Base-by-base conservation (phyloP, 2,888 invertebrate species). In the Protonemura montana region DNA sequence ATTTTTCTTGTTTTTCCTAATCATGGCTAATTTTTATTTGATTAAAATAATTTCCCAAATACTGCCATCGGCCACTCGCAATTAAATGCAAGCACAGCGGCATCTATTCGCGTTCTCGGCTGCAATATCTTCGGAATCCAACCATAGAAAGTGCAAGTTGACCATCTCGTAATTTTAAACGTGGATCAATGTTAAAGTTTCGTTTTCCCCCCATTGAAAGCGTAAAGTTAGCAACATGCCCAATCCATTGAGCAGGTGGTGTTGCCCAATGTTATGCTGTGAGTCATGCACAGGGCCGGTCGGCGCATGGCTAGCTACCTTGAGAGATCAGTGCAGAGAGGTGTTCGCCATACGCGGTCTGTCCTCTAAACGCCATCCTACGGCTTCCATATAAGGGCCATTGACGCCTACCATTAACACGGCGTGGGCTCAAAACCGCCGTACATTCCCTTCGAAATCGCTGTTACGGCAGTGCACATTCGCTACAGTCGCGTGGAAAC, bases 351-450 rank as follows among this genome's bases (percentile, higher is more conserved):
- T 59, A 59, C 59, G 59, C 59, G 59, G 59, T 21, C 26, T 78
- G 78, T 78, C 78, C 78, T 78, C 78, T 28, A 78, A 78, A 78
- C 78, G 78, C 27, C 78, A 28, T 78, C 78, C 78, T 28, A 78
- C 78, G 28, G 78, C 78, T 27, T 26, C 78, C 78, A 78, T 78
- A 78, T 78, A 78, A 78, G 78, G 78, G 59, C 59, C 59, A 59
- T 59, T 59, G 59, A 59, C 59, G 59, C 59, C 59, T 59, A 59
- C 59, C 59, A 59, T 59, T 59, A 2, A 21, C 59, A 59, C 59
- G 59, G 21, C 21, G 59, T 59, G 59, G 59, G 59, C 59, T 35
- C 35, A 35, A 35, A 35, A 35, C 35, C 35, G 59, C 59, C 59
- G 59, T 59, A 21, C 59, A 21, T 59, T 59, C 16, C 59, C 59